phyloP scores from a whole-genome alignment of 2,797 vertebrate species.

The Lacerta agilis region DNA sequence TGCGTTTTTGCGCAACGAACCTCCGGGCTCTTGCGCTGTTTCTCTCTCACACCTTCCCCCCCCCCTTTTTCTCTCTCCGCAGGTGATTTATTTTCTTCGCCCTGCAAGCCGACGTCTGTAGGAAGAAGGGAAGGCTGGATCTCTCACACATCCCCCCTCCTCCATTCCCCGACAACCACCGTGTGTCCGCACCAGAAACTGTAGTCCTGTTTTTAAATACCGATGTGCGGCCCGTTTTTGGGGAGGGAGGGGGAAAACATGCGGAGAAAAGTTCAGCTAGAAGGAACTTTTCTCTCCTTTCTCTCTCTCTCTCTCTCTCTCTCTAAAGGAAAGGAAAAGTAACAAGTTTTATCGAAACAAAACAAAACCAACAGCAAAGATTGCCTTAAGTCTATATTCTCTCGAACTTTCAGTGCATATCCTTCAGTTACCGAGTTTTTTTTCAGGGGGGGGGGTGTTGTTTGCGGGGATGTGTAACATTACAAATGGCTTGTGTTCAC shows the following conservation, averaged over 20 bases:
- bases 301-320: neutral
- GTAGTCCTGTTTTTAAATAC: constrained; percentile 65
- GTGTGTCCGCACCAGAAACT: constrained; percentile 65
- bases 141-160: constrained; percentile 1
- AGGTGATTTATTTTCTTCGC: constrained; percentile 51
- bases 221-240: constrained; percentile 41
- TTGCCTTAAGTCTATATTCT: constrained; percentile 80
- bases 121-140: constrained; percentile 49
- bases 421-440: constrained; percentile 56
- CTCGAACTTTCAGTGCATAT: constrained; percentile 65
- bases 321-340: constrained; percentile 23
- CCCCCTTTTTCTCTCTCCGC: neutral
- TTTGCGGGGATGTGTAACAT: neutral
- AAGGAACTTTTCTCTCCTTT: constrained; percentile 51
- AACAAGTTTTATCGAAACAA: constrained; percentile 57
- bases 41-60: no score
- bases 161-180: neutral
- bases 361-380: constrained; percentile 52
- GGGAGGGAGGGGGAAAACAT: neutral
- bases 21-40: neutral
- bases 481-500: constrained; percentile 69
- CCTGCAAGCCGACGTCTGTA: constrained; percentile 54
- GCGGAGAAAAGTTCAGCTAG: constrained; percentile 54
- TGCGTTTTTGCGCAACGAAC: neutral
- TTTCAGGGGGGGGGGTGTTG: constrained; percentile 55